Base-by-base conservation (phyloP, 2,113 vertebrate species). In the Empidonax alnorum region DNA sequence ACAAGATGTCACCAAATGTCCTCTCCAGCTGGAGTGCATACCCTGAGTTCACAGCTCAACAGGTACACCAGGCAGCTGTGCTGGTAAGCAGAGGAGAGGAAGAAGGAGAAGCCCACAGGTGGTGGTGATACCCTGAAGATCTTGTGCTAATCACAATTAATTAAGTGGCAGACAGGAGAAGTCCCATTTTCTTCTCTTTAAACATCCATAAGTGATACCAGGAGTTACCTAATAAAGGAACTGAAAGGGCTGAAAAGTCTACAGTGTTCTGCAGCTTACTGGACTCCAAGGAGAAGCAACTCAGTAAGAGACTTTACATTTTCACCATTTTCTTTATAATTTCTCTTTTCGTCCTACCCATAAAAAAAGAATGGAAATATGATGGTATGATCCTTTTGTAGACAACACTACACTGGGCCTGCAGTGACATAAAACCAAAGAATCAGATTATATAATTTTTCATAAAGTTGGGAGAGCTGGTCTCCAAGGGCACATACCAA, bases 401-500 rank as follows among this genome's bases (percentile, higher is more conserved):
- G 73, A 82, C 86, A 82, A 59, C n/a, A 31, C 22, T 10, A 33
- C 59, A 22, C 27, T 16, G 37, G 74, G 74, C 27, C 74, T 87
- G 30, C 61, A 87, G 77, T 75, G 84, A 65, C 84, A 87, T 18
- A 69, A 79, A 93, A 14, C 33, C 2, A 0, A 62, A 89, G 84
- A 91, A 93, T 89, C 67, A 73, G 41, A 73, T 79, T 61, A 42
- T 76, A 76, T 24, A 3, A 1, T 67, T 76, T 96, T 89, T 87
- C 55, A 79, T 73, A 28, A 91, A 87, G 66, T 12, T 96, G 89
- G 69, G 89, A 87, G 71, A 95, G 53, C 66, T 89, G 71, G 71
- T 95, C 87, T 89, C 67, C 53, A 79, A 75, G 74, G 93, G 74
- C 91, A 87, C 86, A 93, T 89, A 89, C 71, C 53, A 76, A 89